Conservation (phyloP, 2,888 invertebrate genomes). For the Calliphora vomitoria region DNA sequence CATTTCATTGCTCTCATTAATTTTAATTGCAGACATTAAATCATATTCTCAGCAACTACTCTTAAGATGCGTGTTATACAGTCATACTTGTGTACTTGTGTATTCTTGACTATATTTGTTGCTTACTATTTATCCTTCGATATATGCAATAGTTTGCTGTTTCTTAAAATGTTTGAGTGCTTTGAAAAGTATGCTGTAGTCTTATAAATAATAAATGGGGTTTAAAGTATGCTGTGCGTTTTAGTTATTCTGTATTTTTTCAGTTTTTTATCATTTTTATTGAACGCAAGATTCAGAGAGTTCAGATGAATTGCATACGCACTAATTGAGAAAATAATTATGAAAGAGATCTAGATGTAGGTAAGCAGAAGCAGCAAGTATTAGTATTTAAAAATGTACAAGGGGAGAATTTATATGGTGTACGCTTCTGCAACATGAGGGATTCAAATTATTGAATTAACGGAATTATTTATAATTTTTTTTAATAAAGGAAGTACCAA, state of each 20-base stretch:
- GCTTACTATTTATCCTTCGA: background rate
- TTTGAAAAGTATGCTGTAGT: background rate
- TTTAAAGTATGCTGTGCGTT: background rate
- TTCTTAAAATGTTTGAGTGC: background rate
- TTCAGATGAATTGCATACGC: background rate
- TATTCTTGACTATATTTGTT: background rate
- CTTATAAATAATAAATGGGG: background rate
- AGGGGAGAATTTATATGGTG: background rate
- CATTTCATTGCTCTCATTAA: conserved; percentile 34
- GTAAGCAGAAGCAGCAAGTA: background rate
- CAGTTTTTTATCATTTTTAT: conserved; percentile 1
- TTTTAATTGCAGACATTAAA: conserved; percentile 37
- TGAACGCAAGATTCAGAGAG: background rate
- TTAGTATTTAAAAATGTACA: no score
- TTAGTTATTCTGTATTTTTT: background rate
- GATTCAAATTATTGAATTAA: no score
- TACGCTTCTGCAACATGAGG: no score
- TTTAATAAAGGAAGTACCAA: no score
- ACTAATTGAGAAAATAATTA: conserved; percentile 7
- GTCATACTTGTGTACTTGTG: no score
- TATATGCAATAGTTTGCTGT: conserved; percentile 14
- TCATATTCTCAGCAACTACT: background rate
- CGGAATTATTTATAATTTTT: no score
- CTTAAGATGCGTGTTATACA: background rate
- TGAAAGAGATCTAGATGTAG: background rate